Base-by-base conservation (phyloP, 2,797 vertebrate species). In the Myiothlypis chrysogaster region DNA sequence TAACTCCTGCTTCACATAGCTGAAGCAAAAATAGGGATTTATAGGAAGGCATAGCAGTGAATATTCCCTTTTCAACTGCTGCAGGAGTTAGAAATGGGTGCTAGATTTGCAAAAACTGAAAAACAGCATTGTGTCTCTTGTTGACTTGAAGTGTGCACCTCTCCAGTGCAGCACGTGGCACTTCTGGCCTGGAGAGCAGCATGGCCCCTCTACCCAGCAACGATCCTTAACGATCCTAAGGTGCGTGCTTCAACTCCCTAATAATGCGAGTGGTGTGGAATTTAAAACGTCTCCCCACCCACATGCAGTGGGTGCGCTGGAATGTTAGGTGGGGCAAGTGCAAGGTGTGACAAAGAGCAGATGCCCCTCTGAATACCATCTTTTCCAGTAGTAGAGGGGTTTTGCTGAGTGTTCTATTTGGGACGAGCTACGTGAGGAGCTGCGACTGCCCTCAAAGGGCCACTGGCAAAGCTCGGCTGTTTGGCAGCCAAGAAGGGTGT, bases 271-370 rank as follows among this genome's bases (percentile, higher is more conserved):
- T 21, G 1, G 8, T 3, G 28, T 41, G 95, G 94, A 91, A 97
- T 95, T 88, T 76, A 53, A 92, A 91, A 66, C 1, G 8, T 34
- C 41, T 91, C 88, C 71, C 41, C 94, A 87, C 93, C 87, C 91
- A 94, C 17, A 25, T 2, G 20, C 32, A 77, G 75, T 35, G 87
- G 53, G 89, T 90, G 83, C 61, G 75, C 68, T 90, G 77, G 83
- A 84, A 94, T 70, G 1, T 49, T 64, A 94, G 90, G 87, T 85
- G 53, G 64, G 84, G 92, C 89, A 80, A 69, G 18, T 1, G 4
- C 0, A 4, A 92, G 55, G 72, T 65, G 88, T 19, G 37, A 59
- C 59, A 78, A 63, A 63, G 50, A 61, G 69, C 59, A 91, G 34
- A 77, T 35, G 19, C 14, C 88, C 59, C 63, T 50, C 49, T n/a